These are phyloP conservation scores for Agrotis puta DNA, from an alignment of 2,888 invertebrate species.

Conservation along the genomic window DNA sequence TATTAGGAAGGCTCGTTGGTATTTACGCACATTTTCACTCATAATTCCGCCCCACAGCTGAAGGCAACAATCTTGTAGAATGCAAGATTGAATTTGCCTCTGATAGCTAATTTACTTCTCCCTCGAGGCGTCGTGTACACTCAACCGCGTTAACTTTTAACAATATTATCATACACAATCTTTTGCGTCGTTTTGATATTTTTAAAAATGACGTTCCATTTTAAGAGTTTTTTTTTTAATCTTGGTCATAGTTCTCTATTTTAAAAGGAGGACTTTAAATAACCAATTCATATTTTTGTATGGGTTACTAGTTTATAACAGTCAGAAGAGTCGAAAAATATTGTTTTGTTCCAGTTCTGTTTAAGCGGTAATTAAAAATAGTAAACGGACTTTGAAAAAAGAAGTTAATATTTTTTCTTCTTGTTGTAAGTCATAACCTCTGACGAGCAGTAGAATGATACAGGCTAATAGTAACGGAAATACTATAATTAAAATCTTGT, in stretches of 20 bases:
- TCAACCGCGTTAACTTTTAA: constrained; percentile 69
- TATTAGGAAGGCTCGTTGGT: constrained; percentile 32
- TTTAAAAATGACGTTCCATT: background rate
- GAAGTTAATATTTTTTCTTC: too few relatives aligned
- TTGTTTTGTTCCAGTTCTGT: too few relatives aligned
- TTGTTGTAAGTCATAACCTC: too few relatives aligned
- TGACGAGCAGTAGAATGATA: too few relatives aligned
- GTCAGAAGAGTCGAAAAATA: too few relatives aligned
- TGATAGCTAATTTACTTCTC: constrained; percentile 89
- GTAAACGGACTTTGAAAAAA: too few relatives aligned
- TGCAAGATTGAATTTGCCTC: constrained; percentile 84
- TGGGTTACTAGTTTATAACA: background rate
- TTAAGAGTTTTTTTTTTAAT: constrained; percentile 3
- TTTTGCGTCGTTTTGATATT: constrained; percentile 40
- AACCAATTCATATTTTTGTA: background rate
- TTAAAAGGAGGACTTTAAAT: background rate
- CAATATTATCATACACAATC: constrained; percentile 52
- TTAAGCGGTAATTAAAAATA: too few relatives aligned
- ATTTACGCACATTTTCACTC: constrained; percentile 67
- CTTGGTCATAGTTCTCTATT: background rate
- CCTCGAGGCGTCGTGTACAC: constrained; percentile 73
- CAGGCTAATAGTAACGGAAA: too few relatives aligned
- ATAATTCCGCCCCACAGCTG: constrained; percentile 72
- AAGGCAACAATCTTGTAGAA: constrained; percentile 81
- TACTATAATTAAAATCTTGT: too few relatives aligned